A percentile compares a stretch with the other conserved stretches of the same genome.
Evolutionary conservation across 2,888 invertebrate genomes (phyloP).

Genomic region (Ischnura elegans): DNA sequence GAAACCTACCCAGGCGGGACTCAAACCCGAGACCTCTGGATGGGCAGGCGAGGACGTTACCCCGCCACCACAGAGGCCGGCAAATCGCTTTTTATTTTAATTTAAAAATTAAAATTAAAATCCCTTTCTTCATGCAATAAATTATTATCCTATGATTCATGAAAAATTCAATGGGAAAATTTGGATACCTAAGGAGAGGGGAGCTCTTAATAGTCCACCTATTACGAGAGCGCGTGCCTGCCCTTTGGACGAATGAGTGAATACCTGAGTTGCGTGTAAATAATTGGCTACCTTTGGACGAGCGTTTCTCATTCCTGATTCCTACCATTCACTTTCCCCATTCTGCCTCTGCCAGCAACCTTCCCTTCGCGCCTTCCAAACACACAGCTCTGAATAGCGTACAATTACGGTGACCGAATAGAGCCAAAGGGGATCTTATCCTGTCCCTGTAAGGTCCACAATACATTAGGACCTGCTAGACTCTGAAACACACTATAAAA

Average conservation of each 20-base stretch:
- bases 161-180: too few species aligned
- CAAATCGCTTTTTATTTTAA: too few species aligned
- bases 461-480: too few species aligned
- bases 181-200: background rate
- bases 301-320: background rate
- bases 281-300: slow-evolving; percentile 13
- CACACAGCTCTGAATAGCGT: background rate
- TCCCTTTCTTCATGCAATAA: too few species aligned
- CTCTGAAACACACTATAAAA: background rate
- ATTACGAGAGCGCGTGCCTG: slow-evolving; percentile 56
- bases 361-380: background rate
- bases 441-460: background rate
- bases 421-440: background rate
- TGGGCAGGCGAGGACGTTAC: too few species aligned
- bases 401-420: background rate
- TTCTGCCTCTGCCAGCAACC: background rate
- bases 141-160: too few species aligned
- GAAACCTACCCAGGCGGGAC: too few species aligned
- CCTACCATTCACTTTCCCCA: background rate
- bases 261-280: slow-evolving; percentile 51
- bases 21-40: too few species aligned
- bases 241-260: slow-evolving; percentile 12
- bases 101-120: too few species aligned
- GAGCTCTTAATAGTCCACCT: slow-evolving; percentile 27
- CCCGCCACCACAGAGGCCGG: too few species aligned